Evolutionary conservation across 1,140 invertebrate genomes (phyloP), one percentile per base, ranked within the genome.

Genomic region (Luehdorfia chinensis): DNA sequence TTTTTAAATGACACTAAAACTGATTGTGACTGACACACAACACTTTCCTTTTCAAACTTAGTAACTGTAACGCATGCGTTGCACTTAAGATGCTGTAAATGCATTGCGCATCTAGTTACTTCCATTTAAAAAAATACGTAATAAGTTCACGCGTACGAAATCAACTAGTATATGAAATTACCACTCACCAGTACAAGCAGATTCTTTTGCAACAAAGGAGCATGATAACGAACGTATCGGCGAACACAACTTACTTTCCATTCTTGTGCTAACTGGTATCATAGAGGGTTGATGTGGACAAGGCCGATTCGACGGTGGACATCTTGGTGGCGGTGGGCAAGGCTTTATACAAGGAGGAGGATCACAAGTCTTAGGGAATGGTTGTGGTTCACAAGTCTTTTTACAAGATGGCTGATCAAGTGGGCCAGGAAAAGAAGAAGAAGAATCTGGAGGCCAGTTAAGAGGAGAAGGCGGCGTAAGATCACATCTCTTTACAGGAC

Each of bases 211-310:
- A 8, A 31, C 28, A 5, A 31, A 12, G 11, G 28, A 31, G 11
- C 28, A 31, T 2, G 28, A 31, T 4, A 31, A 9, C 5, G 25
- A 28, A 13, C 37, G 13, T 15, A 28, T 41, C 4, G 37, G 23
- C n/a, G 39, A 43, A 28, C 39, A 43, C 39, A 43, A 16, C 4
- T 43, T 43, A 7, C 28, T 28, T 28, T 30, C 9, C 14, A 28
- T 15, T 28, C 21, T 43, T n/a, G 39, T 28, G 14, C 23, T 18
- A 43, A 28, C 13, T 18, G 39, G 11, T 9, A 8, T 31, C 15
- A 30, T 28, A 39, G 36, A 23, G 6, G 23, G 23, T 18, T 25
- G 21, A 7, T 23, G 25, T 43, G 12, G 23, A 8, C 9, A n/a
- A 16, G 9, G 11, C 13, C 23, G 11, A 7, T 23, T 43, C 6